Base-by-base conservation (phyloP, 2,888 invertebrate species). In the Napeogenes sylphis region DNA sequence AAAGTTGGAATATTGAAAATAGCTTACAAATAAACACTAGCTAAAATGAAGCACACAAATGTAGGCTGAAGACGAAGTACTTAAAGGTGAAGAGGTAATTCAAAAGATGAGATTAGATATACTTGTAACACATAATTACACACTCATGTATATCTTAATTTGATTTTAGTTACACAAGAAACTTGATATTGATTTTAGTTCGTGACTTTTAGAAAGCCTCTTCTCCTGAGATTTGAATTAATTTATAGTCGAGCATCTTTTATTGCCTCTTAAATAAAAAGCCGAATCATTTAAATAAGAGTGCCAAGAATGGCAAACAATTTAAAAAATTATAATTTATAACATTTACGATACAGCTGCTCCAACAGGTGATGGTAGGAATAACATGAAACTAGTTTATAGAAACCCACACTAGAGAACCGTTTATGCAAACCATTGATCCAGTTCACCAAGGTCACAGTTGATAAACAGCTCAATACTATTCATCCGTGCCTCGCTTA, bases 401-500 rank as follows among this genome's bases (percentile, higher is more conserved):
- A 38, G 38, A 21, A 21, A 35, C 35, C 35, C 6, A 35, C 35
- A 71, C 75, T 73, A 73, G 75, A 73, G 71, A 74, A 75, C 80
- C 71, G 77, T 76, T 77, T 79, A 77, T 72, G 76, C 74, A 78
- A 81, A 77, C 74, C 76, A 85, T 87, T 83, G 76, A 85, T 82
- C 81, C 84, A 80, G 76, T 80, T 55, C 80, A 76, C 67, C 88
- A 89, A 89, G 89, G 90, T 74, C 79, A 75, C 59, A 63, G 63
- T 78, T 80, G 82, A 82, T 85, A 84, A 84, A 83, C 81, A 79
- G 74, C 77, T 63, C 67, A 64, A 70, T 66, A 62, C 62, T 55
- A 64, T 65, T 66, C 69, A 83, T 77, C 79, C 78, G 60, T 63
- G 71, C 66, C 68, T 69, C 71, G 68, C 71, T 68, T 75, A 76